A percentile compares a stretch with the other conserved stretches of the same genome.
Evolutionary conservation across 2,888 invertebrate species (phyloP).

Genomic region (Julus scanicus): DNA sequence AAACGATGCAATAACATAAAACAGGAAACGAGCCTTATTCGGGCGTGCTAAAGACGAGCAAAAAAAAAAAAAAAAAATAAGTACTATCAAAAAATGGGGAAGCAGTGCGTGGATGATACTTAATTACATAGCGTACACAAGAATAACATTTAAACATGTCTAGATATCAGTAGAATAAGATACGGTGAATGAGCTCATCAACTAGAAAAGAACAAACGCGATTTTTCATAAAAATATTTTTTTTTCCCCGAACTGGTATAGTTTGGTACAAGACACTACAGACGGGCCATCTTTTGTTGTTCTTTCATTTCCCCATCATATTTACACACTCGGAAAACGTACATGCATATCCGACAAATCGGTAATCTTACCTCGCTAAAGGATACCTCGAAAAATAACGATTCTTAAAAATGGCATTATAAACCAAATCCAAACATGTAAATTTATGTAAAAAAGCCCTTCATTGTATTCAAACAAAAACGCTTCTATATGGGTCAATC

Average conservation of each 20-base stretch:
- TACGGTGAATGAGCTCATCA: neutral
- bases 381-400: neutral
- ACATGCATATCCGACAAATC: neutral
- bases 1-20: neutral
- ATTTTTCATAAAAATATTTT: neutral
- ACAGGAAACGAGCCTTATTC: slow-evolving; percentile 8
- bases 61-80: neutral
- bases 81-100: neutral
- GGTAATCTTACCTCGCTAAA: neutral
- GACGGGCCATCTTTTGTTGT: slow-evolving; percentile 14
- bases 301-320: slow-evolving; percentile 8
- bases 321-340: neutral
- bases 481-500: slow-evolving; percentile 4
- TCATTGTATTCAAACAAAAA: slow-evolving; percentile 35
- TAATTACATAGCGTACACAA: neutral
- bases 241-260: neutral
- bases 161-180: neutral
- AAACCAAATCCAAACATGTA: neutral
- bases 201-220: neutral
- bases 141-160: neutral
- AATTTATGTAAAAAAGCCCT: neutral
- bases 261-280: neutral
- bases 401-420: neutral
- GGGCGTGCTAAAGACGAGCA: neutral
- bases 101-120: neutral